Base-by-base conservation (phyloP, 2,797 vertebrate species). In the Liasis olivaceus region DNA sequence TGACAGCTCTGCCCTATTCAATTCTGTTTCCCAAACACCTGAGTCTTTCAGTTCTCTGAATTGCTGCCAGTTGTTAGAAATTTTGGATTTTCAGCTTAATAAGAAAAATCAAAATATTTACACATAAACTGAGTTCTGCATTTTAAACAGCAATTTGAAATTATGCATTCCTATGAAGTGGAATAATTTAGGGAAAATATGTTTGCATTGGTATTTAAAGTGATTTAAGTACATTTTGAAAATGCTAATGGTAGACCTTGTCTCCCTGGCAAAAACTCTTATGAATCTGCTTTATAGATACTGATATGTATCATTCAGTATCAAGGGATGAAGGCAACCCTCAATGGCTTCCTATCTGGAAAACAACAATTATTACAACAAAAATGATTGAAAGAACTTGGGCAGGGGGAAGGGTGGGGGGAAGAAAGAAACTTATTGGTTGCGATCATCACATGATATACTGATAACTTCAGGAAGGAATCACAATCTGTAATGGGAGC, bases 51-150 rank as follows among this genome's bases (percentile, higher is more conserved):
- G 59, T 51, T 72, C 60, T 17, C 62, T 54, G 89, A 59, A 88
- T 90, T 56, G 62, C 89, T 88, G 62, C 62, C 47, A 88, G 91
- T 84, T 36, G 59, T 90, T 66, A 56, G 58, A 81, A 92, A 89
- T 91, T 90, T 94, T 89, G 59, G 51, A 72, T 93, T 91, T 92
- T 81, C 31, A 85, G 62, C 62, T 92, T 89, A 89, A 90, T 89
- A 72, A 72, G 89, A 58, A 90, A 93, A 88, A 89, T 91, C 90
- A 91, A 89, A 93, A 91, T 91, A 93, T 93, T 93, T 90, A 93
- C 85, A 62, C 89, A 58, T 7, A 58, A 88, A 87, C 59, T 31
- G 72, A 81, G 92, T 87, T 81, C 81, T 88, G 89, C 66, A 84
- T 90, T 69, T 93, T 88, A 93, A 93, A 84, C 85, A 64, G 64